These are phyloP conservation scores for Brenthis daphne DNA, from an alignment of 2,888 invertebrate genomes.

Conservation along the genomic window DNA sequence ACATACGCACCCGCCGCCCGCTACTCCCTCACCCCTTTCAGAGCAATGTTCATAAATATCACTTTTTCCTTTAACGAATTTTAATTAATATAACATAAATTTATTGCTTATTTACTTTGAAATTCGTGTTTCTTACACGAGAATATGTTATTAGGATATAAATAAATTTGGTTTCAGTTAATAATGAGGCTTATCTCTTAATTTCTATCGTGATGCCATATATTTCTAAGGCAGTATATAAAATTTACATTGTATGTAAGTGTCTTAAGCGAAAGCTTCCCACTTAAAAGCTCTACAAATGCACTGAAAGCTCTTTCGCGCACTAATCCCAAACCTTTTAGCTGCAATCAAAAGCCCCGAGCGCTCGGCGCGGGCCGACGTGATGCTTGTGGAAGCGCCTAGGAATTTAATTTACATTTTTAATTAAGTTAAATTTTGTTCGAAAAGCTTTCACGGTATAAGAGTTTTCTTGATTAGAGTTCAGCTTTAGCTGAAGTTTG, in stretches of 20 bases:
- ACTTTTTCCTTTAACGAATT: conserved; percentile 33
- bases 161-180: not conserved
- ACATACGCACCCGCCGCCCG: conserved; percentile 55
- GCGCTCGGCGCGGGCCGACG: conserved; percentile 65
- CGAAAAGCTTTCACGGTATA: conserved; percentile 81
- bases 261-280: conserved; percentile 82
- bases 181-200: conserved; percentile 23
- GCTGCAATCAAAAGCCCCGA: conserved; percentile 83
- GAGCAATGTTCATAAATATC: conserved; percentile 39
- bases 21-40: conserved; percentile 59
- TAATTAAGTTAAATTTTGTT: conserved; percentile 83
- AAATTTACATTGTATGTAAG: conserved; percentile 82
- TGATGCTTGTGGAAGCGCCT: conserved; percentile 81
- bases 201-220: conserved; percentile 40
- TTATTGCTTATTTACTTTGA: too few relatives aligned
- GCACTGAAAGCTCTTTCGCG: conserved; percentile 83
- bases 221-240: conserved; percentile 67
- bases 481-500: conserved; percentile 80
- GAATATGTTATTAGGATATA: not conserved
- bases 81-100: conserved; percentile 14
- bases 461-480: conserved; percentile 83
- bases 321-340: conserved; percentile 83
- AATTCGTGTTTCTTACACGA: too few relatives aligned
- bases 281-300: conserved; percentile 83
- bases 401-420: conserved; percentile 83